Evolutionary conservation across 2,888 invertebrate species (phyloP).

Genomic region (Caradrina kadenii): DNA sequence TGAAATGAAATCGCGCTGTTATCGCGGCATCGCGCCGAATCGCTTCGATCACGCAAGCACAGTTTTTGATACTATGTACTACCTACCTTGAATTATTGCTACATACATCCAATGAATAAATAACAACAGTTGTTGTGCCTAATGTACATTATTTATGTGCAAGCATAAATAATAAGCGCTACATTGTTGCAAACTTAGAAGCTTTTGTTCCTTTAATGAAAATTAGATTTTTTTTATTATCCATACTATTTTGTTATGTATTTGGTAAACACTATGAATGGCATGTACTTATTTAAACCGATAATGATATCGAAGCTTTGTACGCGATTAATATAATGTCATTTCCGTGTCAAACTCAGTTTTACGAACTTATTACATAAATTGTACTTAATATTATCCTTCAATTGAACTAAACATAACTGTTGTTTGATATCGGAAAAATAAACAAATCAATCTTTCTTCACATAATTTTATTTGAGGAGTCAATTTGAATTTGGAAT

Average conservation of each 20-base stretch:
- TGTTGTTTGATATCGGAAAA: conserved; percentile 4
- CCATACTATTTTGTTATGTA: too few relatives aligned
- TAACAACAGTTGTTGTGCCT: conserved; percentile 46
- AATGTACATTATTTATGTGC: conserved; percentile 44
- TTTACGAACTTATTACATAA: too few relatives aligned
- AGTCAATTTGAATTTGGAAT: conserved; percentile 48
- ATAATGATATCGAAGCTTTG: not conserved
- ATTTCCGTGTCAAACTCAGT: not conserved
- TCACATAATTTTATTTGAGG: conserved; percentile 19
- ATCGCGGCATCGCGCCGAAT: conserved; percentile 66
- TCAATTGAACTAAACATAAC: not conserved
- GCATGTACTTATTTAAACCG: not conserved
- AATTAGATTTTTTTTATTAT: not conserved
- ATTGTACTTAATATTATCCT: not conserved
- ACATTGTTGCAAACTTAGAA: conserved; percentile 25
- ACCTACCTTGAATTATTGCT: conserved; percentile 64
- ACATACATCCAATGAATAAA: conserved; percentile 60
- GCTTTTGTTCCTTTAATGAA: conserved; percentile 4
- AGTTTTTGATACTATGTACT: conserved; percentile 61
- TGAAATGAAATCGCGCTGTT: conserved; percentile 66
- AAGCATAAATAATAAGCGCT: conserved; percentile 46
- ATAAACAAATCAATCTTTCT: conserved; percentile 22
- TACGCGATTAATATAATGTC: not conserved
- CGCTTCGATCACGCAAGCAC: conserved; percentile 69
- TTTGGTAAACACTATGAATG: not conserved